phyloP scores from a whole-genome alignment of 2,888 invertebrate genomes.

The Geophilus truncorum region DNA sequence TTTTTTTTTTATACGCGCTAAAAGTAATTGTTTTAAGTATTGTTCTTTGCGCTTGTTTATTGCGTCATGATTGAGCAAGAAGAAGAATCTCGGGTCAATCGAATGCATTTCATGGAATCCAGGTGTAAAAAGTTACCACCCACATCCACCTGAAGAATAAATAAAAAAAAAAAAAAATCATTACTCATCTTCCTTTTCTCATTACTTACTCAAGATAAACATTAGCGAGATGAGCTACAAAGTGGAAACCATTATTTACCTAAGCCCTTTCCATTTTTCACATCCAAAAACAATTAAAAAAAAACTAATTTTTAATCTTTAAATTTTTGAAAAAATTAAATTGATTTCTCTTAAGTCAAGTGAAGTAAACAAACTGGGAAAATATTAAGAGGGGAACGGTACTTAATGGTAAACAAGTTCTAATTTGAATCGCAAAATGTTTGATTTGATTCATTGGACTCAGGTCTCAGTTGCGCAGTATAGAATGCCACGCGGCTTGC shows the following conservation, averaged over 20 bases:
- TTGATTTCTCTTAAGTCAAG: neutral
- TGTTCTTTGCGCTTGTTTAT: neutral
- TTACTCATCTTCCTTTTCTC: slow-evolving; percentile 10
- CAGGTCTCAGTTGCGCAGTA: neutral
- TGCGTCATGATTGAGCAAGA: neutral
- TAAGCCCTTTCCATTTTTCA: too few relatives aligned
- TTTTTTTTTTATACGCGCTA: neutral
- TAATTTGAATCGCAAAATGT: neutral
- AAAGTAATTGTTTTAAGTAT: neutral
- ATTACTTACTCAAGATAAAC: neutral
- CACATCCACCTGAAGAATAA: neutral
- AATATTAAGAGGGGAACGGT: neutral
- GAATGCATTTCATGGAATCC: neutral
- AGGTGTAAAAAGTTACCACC: slow-evolving; percentile 8
- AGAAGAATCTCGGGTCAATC: neutral
- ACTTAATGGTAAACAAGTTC: neutral
- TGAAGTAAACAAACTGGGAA: neutral
- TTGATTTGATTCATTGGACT: neutral
- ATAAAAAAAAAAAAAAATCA: neutral
- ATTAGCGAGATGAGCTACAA: neutral
- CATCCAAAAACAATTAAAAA: too few relatives aligned
- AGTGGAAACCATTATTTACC: neutral
- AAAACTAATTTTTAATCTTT: neutral
- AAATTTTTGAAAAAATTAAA: neutral
- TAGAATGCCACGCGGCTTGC: neutral